These are phyloP conservation scores for Micronycteris hirsuta DNA, from an alignment of 2,113 vertebrate genomes.

Conservation along the genomic window DNA sequence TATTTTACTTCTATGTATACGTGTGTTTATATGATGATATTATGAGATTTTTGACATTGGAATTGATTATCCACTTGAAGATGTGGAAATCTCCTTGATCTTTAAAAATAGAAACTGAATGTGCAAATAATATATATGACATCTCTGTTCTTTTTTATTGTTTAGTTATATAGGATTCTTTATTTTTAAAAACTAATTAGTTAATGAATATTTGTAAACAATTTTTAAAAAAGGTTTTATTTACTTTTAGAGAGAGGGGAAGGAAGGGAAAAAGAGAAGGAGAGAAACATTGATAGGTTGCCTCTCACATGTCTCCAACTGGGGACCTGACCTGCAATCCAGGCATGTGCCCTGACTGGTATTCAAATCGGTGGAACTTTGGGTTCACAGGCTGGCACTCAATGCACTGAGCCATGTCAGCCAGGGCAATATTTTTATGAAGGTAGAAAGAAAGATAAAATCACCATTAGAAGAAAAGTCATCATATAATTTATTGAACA, in stretches of 20 bases:
- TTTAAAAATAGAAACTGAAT: neutral
- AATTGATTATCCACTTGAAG: neutral
- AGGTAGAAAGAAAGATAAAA: neutral
- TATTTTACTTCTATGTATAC: neutral
- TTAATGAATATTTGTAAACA: neutral
- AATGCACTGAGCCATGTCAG: too few species aligned
- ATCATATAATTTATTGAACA: neutral
- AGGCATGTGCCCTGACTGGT: too few species aligned
- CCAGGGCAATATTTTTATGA: neutral
- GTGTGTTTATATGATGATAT: neutral
- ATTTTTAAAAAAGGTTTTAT: too few species aligned
- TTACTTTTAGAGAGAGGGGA: too few species aligned
- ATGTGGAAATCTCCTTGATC: neutral
- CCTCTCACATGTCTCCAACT: too few species aligned
- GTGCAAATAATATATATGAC: neutral
- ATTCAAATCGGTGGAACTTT: too few species aligned
- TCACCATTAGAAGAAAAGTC: neutral
- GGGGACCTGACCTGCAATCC: too few species aligned
- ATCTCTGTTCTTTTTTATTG: neutral
- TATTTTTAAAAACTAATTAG: neutral
- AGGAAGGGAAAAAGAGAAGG: too few species aligned
- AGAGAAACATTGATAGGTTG: too few species aligned
- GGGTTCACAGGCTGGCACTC: too few species aligned
- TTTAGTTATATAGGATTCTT: neutral
- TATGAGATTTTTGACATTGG: neutral